Base-by-base conservation (phyloP, 2,113 vertebrate species). In the Leiothrix lutea region DNA sequence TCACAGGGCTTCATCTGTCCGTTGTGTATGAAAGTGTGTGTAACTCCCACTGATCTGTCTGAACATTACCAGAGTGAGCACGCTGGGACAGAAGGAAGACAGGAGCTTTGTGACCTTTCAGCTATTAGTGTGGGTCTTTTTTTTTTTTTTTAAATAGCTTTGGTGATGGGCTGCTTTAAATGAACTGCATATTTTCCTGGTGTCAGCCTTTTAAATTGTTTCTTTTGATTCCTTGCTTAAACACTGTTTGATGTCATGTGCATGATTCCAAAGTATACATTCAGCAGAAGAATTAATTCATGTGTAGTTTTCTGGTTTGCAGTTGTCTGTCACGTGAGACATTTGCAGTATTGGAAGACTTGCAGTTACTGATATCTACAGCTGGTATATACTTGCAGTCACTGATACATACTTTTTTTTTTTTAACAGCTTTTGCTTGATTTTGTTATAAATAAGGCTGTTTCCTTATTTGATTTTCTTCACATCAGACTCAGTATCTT, bases 1-100 rank as follows among this genome's bases (percentile, higher is more conserved):
- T 97, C 96, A 90, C 98, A 98, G 98, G 98, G 98, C 86, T 98
- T 98, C 97, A 98, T 98, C 98, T 98, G 98, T 96, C 98, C 98
- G 35, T 93, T 98, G 15, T 98, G 98, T 95, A 98, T 98, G 98
- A 97, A 97, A 98, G 95, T 97, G 94, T 98, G 74, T 97, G 19
- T 97, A 95, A 97, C 97, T 95, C 89, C 98, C 92, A 91, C 94
- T 97, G 97, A 95, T 96, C 97, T 98, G 95, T 98, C 61, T 96
- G 97, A 97, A 83, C 98, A 98, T 98, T 98, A 98, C 97, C 94
- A 97, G 96, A 94, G 94, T 93, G 97, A 97, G 35, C 98, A 98
- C 73, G 11, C 21, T 94, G 98, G 96, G 84, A 93, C 74, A 93
- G 97, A 95, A 96, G 62, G 96, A 97, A 93, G 91, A 97, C 94